Conservation (phyloP, 2,113 vertebrate genomes). For the Felis chaus region DNA sequence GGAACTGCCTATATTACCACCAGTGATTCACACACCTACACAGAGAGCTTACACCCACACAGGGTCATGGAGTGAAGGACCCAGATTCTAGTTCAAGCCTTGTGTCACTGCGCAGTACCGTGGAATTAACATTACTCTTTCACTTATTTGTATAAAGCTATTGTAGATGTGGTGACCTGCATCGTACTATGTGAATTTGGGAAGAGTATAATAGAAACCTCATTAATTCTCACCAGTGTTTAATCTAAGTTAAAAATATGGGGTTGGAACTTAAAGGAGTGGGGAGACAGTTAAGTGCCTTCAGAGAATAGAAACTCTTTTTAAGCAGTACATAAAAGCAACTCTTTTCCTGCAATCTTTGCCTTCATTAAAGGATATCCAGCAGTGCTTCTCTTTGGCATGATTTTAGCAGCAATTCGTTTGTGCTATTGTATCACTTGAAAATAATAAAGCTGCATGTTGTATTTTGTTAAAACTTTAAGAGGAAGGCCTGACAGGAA, state of each 20-base stretch:
- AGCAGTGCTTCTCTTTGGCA: background rate
- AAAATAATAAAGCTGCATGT: constrained; percentile 51
- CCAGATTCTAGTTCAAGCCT: constrained; percentile 24
- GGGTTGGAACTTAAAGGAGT: background rate
- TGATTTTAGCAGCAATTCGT: constrained; percentile 46
- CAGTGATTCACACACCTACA: constrained; percentile 58
- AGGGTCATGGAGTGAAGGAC: constrained; percentile 53
- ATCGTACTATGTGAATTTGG: background rate
- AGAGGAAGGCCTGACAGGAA: constrained; percentile 3
- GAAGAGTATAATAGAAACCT: constrained; percentile 8
- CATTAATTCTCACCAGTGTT: constrained; percentile 19
- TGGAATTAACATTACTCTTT: background rate
- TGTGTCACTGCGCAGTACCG: background rate
- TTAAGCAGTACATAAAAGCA: background rate
- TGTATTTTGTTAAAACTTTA: constrained; percentile 25
- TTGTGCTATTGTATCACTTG: constrained; percentile 42
- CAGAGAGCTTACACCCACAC: constrained; percentile 50
- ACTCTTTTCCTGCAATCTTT: constrained; percentile 25
- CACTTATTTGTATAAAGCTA: constrained; percentile 18
- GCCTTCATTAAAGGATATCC: constrained; percentile 29
- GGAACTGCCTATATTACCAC: constrained; percentile 62
- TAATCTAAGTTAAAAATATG: constrained; percentile 17
- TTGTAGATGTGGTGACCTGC: background rate
- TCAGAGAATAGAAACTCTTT: constrained; percentile 31
- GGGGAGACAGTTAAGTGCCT: background rate